Evolutionary conservation across 2,888 invertebrate species (phyloP), one percentile per base, ranked within the genome.

Genomic region (Scrobipalpa atriplicella): DNA sequence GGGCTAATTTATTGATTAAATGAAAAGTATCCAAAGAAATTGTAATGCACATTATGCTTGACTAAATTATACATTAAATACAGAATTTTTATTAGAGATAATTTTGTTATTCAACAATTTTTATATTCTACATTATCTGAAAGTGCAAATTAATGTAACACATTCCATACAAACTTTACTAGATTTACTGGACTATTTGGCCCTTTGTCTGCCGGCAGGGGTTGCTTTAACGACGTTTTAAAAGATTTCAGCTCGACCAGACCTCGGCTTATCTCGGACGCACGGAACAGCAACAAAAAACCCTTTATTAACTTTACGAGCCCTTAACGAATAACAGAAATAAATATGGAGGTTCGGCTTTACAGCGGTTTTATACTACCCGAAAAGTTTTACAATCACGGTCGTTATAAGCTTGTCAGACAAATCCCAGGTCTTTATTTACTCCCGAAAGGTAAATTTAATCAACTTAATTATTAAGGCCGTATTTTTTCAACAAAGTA

Each of bases 181-280:
- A n/a, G n/a, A n/a, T n/a, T n/a, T n/a, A n/a, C n/a, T n/a, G n/a
- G n/a, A n/a, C n/a, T n/a, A n/a, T n/a, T 10, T 43, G 13, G 13
- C 13, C 13, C 84, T 89, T 91, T 90, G 91, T 90, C 89, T 90
- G 86, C 75, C 76, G 79, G 78, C 83, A 78, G 84, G 88, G 90
- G 89, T 87, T 84, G 85, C 84, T 92, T n/a, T 92, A 92, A 92
- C 90, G 90, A 91, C 85, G 87, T 91, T 91, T 92, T 92, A 91
- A 92, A 90, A 92, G 91, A 92, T 92, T 90, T 82, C 82, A 80
- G 85, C 84, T 82, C 83, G 73, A 71, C 73, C 83, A 83, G 84
- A 83, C 83, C 79, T 81, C 81, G 79, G 90, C 87, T 91, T 91
- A 92, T 91, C 90, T 88, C 83, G 84, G 86, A 87, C 88, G 85